Evolutionary conservation across 2,797 vertebrate genomes (phyloP).

Genomic region (Hemitrygon akajei): DNA sequence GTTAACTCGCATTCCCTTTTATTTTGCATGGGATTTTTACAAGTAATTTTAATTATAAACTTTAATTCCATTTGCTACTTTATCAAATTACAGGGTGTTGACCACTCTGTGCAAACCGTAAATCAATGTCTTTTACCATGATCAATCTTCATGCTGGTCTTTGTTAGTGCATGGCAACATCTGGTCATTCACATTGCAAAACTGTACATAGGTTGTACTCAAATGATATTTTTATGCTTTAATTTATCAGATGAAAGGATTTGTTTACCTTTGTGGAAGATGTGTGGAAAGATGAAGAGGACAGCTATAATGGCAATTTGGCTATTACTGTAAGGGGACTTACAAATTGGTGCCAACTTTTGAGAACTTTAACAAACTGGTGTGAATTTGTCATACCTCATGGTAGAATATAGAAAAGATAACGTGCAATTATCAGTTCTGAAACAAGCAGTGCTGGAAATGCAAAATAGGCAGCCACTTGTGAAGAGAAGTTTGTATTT

Average conservation of each 20-base stretch:
- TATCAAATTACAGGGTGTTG: neutral
- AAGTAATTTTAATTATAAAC: neutral
- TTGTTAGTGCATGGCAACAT: neutral
- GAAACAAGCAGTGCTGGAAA: neutral
- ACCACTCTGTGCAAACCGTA: neutral
- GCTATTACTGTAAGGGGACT: neutral
- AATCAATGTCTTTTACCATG: neutral
- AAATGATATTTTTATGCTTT: neutral
- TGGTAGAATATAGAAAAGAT: neutral
- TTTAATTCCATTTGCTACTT: neutral
- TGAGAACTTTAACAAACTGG: neutral
- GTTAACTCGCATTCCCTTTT: neutral
- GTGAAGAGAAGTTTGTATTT: neutral
- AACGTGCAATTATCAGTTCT: neutral
- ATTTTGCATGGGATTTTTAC: neutral
- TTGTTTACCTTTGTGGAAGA: neutral
- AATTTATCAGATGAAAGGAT: constrained; percentile 14
- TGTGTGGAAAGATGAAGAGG: constrained; percentile 8
- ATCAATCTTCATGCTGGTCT: neutral
- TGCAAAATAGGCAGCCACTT: neutral
- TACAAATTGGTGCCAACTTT: neutral
- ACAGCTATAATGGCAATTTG: neutral
- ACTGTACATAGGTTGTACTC: neutral
- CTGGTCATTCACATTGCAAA: neutral
- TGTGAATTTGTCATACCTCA: neutral